Evolutionary conservation across 2,113 vertebrate species (phyloP).

Genomic region (Xyliphius kryptos): DNA sequence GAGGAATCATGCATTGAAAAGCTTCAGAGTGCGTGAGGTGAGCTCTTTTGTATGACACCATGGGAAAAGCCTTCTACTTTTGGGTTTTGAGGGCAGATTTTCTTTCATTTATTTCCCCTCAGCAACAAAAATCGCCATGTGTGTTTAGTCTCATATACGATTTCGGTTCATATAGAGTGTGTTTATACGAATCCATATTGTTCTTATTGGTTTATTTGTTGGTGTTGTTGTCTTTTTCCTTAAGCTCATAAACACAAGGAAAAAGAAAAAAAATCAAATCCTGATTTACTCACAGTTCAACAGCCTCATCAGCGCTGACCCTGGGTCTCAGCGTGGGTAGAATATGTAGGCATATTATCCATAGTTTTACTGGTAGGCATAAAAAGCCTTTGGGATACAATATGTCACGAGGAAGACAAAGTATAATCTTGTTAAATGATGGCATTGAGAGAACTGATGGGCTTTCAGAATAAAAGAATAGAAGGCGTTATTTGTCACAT

Average conservation of each 20-base stretch:
- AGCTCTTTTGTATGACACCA: conserved; percentile 20
- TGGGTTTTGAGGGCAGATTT: conserved; percentile 3
- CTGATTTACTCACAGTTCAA: conserved; percentile 4
- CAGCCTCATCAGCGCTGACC: conserved; percentile 18
- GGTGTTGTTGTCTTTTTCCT: conserved; percentile 6
- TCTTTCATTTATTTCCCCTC: no score
- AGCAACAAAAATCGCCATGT: conserved; percentile 1
- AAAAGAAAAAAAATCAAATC: conserved; percentile 25
- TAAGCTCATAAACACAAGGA: conserved; percentile 3
- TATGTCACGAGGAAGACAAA: conserved; percentile 17
- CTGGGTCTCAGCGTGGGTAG: conserved; percentile 21
- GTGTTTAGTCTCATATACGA: background rate
- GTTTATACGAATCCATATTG: background rate
- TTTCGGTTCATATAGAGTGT: background rate
- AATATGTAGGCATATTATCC: conserved; percentile 20
- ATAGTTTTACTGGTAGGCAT: conserved; percentile 21
- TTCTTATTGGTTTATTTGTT: background rate
- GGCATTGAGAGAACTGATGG: conserved; percentile 2
- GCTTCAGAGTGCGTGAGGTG: no score
- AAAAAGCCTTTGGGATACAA: conserved; percentile 21
- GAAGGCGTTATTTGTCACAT: no score
- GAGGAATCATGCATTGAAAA: conserved; percentile 31
- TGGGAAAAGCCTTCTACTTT: conserved; percentile 8
- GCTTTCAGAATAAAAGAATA: no score
- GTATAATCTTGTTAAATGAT: conserved; percentile 3